phyloP scores from a whole-genome alignment of 2,888 invertebrate genomes.

The Tipula unca region DNA sequence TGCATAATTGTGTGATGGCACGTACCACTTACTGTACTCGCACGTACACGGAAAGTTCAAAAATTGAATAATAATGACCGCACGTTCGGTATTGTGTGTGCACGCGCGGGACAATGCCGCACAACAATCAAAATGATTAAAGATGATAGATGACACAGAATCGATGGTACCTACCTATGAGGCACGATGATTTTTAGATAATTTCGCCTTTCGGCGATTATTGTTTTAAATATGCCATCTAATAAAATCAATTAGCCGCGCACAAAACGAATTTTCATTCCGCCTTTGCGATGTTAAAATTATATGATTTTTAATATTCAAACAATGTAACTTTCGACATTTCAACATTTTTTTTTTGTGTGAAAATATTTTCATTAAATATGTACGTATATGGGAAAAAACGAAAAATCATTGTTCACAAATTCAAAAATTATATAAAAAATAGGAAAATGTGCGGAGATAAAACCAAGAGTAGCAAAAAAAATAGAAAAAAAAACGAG shows the following conservation, averaged over 20 bases:
- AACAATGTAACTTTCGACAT: neutral
- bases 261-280: neutral
- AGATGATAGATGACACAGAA: neutral
- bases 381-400: no score
- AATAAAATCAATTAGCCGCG: neutral
- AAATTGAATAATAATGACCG: conserved; percentile 3
- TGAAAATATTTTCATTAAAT: neutral
- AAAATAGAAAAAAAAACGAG: neutral
- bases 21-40: neutral
- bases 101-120: neutral
- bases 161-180: no score
- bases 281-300: neutral
- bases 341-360: neutral
- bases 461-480: neutral
- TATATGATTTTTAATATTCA: neutral
- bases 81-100: neutral
- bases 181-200: neutral
- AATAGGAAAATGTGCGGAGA: neutral
- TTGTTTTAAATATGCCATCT: neutral
- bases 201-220: neutral
- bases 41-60: neutral
- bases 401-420: neutral
- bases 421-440: neutral
- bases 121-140: neutral
- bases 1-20: neutral